Percentiles rank a stretch among this genome's conserved stretches.
Conservation (phyloP, 2,797 vertebrate species). For the Stomatorhinus walkeri region DNA sequence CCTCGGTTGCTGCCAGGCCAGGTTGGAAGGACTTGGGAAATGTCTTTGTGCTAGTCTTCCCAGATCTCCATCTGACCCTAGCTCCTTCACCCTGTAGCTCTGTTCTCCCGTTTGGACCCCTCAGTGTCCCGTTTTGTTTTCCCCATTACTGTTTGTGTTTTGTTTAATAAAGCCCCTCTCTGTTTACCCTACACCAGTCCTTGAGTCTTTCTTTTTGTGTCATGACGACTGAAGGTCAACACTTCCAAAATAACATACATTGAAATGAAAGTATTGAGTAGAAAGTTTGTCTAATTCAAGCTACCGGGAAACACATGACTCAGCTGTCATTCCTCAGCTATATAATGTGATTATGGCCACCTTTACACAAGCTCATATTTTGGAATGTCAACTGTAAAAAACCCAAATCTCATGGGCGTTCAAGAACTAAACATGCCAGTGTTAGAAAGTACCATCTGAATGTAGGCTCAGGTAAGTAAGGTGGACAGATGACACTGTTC, state of each 20-base stretch:
- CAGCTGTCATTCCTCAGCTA: neutral
- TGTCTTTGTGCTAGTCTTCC: neutral
- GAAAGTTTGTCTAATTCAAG: neutral
- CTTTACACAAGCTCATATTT: neutral
- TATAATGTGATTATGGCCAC: neutral
- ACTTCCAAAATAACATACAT: neutral
- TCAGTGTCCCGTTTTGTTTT: neutral
- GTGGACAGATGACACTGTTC: neutral
- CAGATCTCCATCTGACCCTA: neutral
- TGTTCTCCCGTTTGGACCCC: neutral
- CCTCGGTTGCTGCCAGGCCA: neutral
- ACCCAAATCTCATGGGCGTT: neutral
- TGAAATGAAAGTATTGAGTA: neutral
- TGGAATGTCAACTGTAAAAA: neutral
- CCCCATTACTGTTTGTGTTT: neutral
- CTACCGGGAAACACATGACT: neutral
- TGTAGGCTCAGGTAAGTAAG: neutral
- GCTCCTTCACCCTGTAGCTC: neutral
- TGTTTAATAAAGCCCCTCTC: neutral
- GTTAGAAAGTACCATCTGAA: neutral
- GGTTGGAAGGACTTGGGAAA: neutral
- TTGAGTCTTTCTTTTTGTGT: neutral
- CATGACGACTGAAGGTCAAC: neutral
- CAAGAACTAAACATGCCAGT: neutral
- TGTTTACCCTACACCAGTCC: neutral